Evolutionary conservation across 2,888 invertebrate species (phyloP).

Genomic region (Ophion ellenae): DNA sequence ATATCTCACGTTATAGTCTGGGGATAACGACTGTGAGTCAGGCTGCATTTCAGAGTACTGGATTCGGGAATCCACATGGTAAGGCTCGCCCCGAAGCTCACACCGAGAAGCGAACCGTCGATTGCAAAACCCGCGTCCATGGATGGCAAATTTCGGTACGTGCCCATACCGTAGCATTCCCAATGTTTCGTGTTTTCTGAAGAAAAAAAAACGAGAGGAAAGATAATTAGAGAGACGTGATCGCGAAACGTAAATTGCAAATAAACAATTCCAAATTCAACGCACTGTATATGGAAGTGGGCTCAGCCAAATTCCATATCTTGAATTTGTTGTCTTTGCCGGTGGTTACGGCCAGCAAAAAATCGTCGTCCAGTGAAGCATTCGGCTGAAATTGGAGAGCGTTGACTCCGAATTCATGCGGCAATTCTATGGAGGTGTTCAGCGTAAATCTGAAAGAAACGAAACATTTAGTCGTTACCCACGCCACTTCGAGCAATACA

Average conservation of each 20-base stretch:
- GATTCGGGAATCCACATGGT: constrained; percentile 89
- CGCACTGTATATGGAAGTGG: constrained; percentile 85
- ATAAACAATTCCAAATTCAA: constrained; percentile 62
- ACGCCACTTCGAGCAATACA: not conserved
- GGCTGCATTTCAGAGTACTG: constrained; percentile 86
- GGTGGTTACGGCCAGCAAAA: constrained; percentile 87
- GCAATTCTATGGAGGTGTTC: constrained; percentile 90
- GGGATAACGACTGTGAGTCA: constrained; percentile 83
- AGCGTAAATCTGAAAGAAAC: constrained; percentile 85
- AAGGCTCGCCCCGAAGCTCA: constrained; percentile 87
- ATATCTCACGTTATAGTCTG: constrained; percentile 82
- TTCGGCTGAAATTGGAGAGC: constrained; percentile 87
- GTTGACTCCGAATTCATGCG: constrained; percentile 87
- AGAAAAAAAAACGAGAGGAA: constrained; percentile 61
- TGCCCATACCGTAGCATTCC: constrained; percentile 87
- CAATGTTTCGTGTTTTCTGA: constrained; percentile 86
- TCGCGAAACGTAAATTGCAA: not conserved
- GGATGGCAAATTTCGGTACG: constrained; percentile 86
- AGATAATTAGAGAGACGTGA: not conserved
- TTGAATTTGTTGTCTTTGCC: constrained; percentile 89
- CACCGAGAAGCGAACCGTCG: constrained; percentile 91
- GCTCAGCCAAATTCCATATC: constrained; percentile 88
- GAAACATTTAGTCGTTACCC: not conserved
- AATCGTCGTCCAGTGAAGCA: constrained; percentile 79
- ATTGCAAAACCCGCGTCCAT: constrained; percentile 88